Conservation (phyloP, 2,888 invertebrate species). For the Clepsis dumicolana region DNA sequence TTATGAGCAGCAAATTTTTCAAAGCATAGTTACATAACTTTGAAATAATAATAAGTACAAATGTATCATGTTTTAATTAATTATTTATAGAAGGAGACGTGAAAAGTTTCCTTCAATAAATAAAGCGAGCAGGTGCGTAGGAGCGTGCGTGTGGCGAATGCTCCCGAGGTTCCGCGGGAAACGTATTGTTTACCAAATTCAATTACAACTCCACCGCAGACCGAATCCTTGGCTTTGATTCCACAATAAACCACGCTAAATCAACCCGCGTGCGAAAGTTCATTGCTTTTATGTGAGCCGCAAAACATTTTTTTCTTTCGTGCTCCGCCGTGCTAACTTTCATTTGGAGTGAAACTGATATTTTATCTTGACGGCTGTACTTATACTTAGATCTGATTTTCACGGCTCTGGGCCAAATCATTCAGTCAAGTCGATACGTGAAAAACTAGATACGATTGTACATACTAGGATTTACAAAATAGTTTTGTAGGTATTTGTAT, state of each 20-base stretch:
- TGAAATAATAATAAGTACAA: neutral
- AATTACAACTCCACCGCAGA: constrained; percentile 56
- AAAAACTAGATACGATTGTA: no score
- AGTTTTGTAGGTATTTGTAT: no score
- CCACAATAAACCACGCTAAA: constrained; percentile 73
- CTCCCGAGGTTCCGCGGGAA: constrained; percentile 60
- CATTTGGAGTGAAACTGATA: constrained; percentile 20
- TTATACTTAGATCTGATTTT: neutral
- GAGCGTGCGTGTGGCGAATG: constrained; percentile 66
- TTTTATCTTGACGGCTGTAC: constrained; percentile 14
- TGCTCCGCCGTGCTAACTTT: constrained; percentile 41
- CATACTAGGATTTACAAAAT: no score
- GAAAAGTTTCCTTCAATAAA: constrained; percentile 49
- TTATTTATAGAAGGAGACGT: neutral
- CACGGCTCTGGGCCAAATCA: neutral
- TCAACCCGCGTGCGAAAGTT: constrained; percentile 80
- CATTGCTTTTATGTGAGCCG: constrained; percentile 75
- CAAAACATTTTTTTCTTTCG: constrained; percentile 55
- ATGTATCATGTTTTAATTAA: neutral
- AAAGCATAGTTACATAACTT: no score
- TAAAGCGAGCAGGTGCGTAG: constrained; percentile 69
- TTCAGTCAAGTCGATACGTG: neutral
- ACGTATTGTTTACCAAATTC: constrained; percentile 69
- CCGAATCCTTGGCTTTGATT: constrained; percentile 64
- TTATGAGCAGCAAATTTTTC: no score